Conservation (phyloP, 2,888 invertebrate genomes). For the Cataglyphis cursor region DNA sequence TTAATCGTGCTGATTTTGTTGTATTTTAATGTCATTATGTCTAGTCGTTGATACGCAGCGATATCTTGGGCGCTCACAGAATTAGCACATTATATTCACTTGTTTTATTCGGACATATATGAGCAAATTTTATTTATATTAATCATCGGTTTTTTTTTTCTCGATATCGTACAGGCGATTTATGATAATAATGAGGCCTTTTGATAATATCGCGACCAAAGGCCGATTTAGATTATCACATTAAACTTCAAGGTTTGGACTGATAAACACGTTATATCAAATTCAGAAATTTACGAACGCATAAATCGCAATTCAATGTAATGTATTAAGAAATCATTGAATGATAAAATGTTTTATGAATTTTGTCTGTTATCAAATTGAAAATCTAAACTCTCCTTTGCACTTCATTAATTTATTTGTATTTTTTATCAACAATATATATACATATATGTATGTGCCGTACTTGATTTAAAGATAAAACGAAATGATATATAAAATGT, state of each 20-base stretch:
- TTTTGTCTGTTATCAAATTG: neutral
- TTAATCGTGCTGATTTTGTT: conserved; percentile 52
- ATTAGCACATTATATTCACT: conserved; percentile 55
- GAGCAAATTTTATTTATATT: neutral
- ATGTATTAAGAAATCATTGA: neutral
- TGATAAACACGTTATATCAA: neutral
- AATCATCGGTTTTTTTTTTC: neutral
- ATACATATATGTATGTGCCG: neutral
- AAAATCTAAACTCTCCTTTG: neutral
- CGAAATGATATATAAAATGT: neutral
- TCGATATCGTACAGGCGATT: neutral
- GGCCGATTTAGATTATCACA: neutral
- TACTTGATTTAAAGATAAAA: conserved; percentile 4
- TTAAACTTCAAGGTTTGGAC: neutral
- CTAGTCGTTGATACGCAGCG: conserved; percentile 22
- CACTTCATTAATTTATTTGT: neutral
- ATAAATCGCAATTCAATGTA: neutral
- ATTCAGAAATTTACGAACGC: neutral
- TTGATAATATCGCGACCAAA: conserved; percentile 1
- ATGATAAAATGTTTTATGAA: neutral
- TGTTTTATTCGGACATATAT: neutral
- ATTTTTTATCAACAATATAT: conserved; percentile 11
- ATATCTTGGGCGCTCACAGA: conserved; percentile 41
- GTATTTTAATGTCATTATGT: conserved; percentile 63
- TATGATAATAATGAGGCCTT: neutral